Conservation (phyloP, 2,797 vertebrate species). For the Hozukius guyotensis region DNA sequence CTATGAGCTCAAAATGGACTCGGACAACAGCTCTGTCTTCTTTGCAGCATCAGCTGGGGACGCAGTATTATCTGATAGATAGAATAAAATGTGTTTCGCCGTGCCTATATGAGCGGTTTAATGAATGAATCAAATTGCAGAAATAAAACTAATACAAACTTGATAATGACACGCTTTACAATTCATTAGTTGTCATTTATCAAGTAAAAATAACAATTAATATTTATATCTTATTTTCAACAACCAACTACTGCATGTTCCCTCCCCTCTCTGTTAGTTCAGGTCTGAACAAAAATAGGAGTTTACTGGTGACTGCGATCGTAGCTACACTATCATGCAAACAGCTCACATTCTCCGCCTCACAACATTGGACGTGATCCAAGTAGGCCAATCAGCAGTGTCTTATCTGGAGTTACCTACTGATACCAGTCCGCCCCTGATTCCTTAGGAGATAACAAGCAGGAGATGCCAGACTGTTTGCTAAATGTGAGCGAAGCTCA, state of each 20-base stretch:
- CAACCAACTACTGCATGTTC: neutral
- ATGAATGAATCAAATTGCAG: neutral
- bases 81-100: neutral
- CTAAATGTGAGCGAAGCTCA: conserved; percentile 29
- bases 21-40: neutral
- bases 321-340: conserved; percentile 57
- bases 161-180: neutral
- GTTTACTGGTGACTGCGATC: conserved; percentile 12
- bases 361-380: conserved; percentile 70
- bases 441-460: conserved; percentile 42
- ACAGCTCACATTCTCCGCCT: conserved; percentile 60
- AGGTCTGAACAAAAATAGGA: conserved; percentile 2
- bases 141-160: neutral
- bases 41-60: neutral
- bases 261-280: neutral
- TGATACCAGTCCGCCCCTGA: conserved; percentile 49
- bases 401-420: conserved; percentile 62
- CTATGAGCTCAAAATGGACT: neutral
- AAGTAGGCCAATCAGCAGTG: conserved; percentile 77
- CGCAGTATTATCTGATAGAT: neutral
- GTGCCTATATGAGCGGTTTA: neutral
- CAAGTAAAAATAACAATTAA: neutral
- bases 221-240: neutral
- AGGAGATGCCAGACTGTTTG: conserved; percentile 29
- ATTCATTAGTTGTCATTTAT: neutral